These are phyloP conservation scores for Valencia hispanica DNA, from an alignment of 2,797 vertebrate genomes.

Conservation along the genomic window DNA sequence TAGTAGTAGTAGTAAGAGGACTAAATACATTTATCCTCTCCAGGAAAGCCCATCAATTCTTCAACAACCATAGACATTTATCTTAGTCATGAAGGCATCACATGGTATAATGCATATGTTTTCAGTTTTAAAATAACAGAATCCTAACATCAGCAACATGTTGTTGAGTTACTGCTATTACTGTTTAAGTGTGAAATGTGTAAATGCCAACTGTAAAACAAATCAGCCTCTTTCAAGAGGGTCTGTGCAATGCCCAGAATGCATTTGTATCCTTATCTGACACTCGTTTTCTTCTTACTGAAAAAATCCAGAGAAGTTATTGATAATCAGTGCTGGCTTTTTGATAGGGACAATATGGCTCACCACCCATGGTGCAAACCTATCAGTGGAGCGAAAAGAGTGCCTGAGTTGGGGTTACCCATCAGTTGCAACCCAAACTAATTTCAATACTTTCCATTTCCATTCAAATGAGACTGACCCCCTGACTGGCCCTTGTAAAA, in stretches of 20 bases:
- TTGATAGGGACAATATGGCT: too few relatives aligned
- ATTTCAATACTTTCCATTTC: background rate
- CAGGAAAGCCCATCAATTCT: slow-evolving; percentile 16
- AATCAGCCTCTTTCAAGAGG: background rate
- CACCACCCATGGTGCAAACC: too few relatives aligned
- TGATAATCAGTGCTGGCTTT: background rate
- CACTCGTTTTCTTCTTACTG: background rate
- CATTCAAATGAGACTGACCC: background rate
- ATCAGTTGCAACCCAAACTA: background rate
- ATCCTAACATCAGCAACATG: too few relatives aligned
- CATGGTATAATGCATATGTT: background rate
- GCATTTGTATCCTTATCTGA: background rate
- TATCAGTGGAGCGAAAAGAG: background rate
- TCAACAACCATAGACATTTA: slow-evolving; percentile 5
- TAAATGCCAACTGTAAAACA: background rate
- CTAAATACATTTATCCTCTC: slow-evolving; percentile 30
- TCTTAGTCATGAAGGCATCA: slow-evolving; percentile 9
- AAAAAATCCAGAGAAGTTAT: background rate
- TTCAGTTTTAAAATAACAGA: background rate
- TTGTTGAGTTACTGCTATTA: background rate
- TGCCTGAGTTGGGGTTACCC: background rate
- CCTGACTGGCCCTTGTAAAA: too few relatives aligned
- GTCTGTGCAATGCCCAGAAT: background rate
- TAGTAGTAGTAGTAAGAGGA: slow-evolving; percentile 17
- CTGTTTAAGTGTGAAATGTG: background rate